These are phyloP conservation scores for Drosophila sproati DNA, from an alignment of 1,140 invertebrate genomes.

Conservation along the genomic window DNA sequence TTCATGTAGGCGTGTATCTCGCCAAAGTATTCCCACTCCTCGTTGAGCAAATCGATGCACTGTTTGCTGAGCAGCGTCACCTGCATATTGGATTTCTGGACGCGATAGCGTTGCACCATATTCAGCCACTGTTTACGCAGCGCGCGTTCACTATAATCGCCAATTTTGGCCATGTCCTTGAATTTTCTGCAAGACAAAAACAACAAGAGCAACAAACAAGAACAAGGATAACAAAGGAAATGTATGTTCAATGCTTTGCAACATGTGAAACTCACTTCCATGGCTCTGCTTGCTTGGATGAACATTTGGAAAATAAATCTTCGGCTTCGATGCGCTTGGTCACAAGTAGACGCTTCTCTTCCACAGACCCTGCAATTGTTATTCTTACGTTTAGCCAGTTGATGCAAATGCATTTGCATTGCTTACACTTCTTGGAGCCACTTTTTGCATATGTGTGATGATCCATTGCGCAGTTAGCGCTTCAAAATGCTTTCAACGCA, in stretches of 20 bases:
- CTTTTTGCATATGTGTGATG: constrained; percentile 79
- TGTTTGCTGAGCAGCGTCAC: constrained; percentile 45
- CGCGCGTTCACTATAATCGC: constrained; percentile 69
- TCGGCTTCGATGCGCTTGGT: constrained; percentile 57
- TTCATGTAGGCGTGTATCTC: constrained; percentile 74
- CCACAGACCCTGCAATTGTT: constrained; percentile 52
- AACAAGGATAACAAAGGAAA: background rate
- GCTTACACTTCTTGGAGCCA: constrained; percentile 73
- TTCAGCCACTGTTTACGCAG: constrained; percentile 76
- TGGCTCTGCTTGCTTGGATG: constrained; percentile 57
- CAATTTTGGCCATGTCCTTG: constrained; percentile 61
- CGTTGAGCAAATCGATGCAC: constrained; percentile 51
- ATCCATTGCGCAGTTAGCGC: constrained; percentile 56
- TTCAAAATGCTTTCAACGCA: constrained; percentile 38
- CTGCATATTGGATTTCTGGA: constrained; percentile 60
- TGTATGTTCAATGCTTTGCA: background rate
- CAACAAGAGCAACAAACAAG: background rate
- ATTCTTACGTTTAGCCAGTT: background rate
- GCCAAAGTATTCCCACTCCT: constrained; percentile 80
- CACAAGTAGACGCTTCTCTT: constrained; percentile 60
- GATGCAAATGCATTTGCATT: background rate
- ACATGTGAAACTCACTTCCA: constrained; percentile 65
- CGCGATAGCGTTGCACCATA: constrained; percentile 71
- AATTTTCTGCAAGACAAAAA: constrained; percentile 54
- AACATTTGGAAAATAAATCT: constrained; percentile 65